Percentiles rank a stretch among this genome's conserved stretches.
These are phyloP conservation scores for Passer montanus DNA, from an alignment of 2,113 vertebrate genomes.

Conservation along the genomic window DNA sequence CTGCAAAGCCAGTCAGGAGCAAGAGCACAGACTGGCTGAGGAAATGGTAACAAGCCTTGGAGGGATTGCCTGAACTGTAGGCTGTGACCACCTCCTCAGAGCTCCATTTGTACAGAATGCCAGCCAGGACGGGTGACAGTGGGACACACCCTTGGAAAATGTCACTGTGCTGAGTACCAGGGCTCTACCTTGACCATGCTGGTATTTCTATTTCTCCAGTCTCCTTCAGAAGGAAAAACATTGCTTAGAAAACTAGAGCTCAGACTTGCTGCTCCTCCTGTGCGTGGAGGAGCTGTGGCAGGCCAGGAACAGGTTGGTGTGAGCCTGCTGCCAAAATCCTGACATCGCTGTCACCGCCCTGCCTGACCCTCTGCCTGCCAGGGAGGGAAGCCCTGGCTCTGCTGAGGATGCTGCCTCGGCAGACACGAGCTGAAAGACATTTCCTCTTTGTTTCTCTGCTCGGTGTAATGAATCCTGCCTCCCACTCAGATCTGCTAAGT, in stretches of 20 bases:
- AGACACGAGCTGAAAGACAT: constrained; percentile 41
- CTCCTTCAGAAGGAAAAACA: not conserved
- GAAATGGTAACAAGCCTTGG: not conserved
- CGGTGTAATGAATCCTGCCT: constrained; percentile 66
- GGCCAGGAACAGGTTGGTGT: not conserved
- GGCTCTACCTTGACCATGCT: not conserved
- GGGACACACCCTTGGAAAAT: not conserved
- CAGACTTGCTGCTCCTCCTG: not conserved
- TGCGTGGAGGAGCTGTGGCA: not conserved
- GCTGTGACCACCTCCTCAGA: not conserved
- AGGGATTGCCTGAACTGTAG: not conserved
- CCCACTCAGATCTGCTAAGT: constrained; percentile 55
- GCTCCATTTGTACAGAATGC: not conserved
- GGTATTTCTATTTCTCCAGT: not conserved
- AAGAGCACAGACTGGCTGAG: not conserved
- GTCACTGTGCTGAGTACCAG: not conserved
- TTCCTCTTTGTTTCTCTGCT: constrained; percentile 48
- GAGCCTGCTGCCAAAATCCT: not conserved
- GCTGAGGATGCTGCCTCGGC: not conserved
- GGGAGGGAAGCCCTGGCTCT: constrained; percentile 1
- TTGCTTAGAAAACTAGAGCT: not conserved
- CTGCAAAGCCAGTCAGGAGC: not conserved
- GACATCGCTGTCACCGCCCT: not conserved
- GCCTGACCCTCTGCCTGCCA: not conserved
- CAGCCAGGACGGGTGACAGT: not conserved